Conservation (phyloP, 2,888 invertebrate species). For the Candidula unifasciata region DNA sequence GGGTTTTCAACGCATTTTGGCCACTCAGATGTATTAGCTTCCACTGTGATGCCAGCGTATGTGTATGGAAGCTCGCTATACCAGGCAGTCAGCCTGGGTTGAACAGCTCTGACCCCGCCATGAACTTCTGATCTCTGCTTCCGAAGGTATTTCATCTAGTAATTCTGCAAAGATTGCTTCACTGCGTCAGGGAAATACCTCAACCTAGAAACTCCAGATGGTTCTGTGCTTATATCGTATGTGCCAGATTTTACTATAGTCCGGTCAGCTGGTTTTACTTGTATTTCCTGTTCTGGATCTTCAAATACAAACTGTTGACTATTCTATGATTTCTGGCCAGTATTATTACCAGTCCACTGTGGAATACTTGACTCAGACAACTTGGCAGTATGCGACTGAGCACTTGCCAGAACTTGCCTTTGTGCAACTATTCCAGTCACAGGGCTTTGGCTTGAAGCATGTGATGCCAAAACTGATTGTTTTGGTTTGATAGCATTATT, state of each 20-base stretch:
- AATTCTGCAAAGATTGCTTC: constrained; percentile 68
- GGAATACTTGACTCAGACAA: constrained; percentile 59
- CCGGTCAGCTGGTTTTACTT: constrained; percentile 82
- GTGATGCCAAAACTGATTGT: background rate
- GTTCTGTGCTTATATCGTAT: constrained; percentile 72
- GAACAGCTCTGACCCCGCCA: constrained; percentile 68
- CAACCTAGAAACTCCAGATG: constrained; percentile 69
- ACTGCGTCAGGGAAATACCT: constrained; percentile 70
- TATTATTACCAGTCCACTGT: constrained; percentile 67
- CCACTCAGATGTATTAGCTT: constrained; percentile 69
- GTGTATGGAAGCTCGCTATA: constrained; percentile 79
- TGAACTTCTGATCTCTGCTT: constrained; percentile 68
- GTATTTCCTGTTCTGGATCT: constrained; percentile 82
- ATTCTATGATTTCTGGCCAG: constrained; percentile 58
- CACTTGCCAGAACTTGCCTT: constrained; percentile 48
- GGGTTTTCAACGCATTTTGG: constrained; percentile 65
- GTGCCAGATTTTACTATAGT: constrained; percentile 70
- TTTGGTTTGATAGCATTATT: background rate
- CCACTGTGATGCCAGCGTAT: constrained; percentile 76
- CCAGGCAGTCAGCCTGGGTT: constrained; percentile 79
- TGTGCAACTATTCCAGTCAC: background rate
- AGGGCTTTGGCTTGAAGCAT: background rate
- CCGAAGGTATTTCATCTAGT: constrained; percentile 73
- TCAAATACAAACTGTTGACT: constrained; percentile 66
- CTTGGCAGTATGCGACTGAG: constrained; percentile 65